Evolutionary conservation across 2,113 vertebrate species (phyloP).

Genomic region (Callipepla squamata): DNA sequence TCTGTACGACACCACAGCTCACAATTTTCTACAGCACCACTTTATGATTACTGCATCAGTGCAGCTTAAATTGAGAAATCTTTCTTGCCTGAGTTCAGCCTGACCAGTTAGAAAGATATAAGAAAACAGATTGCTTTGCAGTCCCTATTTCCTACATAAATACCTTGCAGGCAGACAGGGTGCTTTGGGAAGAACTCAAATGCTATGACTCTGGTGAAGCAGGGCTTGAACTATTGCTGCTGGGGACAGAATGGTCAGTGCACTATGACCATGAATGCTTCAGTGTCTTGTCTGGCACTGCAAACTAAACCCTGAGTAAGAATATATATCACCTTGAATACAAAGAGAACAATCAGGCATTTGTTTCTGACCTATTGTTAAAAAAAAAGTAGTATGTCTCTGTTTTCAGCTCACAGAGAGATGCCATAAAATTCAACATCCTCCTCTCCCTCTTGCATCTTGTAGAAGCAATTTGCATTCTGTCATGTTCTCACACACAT

Average conservation of each 20-base stretch:
- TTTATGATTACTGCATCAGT: neutral
- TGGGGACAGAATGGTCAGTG: neutral
- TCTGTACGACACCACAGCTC: neutral
- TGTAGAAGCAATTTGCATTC: slow-evolving; percentile 70
- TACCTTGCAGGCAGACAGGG: neutral
- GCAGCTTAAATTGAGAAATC: neutral
- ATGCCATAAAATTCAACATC: slow-evolving; percentile 15
- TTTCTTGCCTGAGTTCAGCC: neutral
- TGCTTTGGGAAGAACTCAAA: neutral
- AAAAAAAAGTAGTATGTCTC: neutral
- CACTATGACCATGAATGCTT: neutral
- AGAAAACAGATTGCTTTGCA: neutral
- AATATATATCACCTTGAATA: neutral
- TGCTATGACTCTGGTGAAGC: neutral
- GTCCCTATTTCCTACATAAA: neutral
- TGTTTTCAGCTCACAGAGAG: slow-evolving; percentile 14
- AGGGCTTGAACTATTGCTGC: neutral
- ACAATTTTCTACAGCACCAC: neutral
- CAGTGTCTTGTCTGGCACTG: neutral
- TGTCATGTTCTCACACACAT: slow-evolving; percentile 71
- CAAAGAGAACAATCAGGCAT: neutral
- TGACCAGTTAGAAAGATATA: neutral
- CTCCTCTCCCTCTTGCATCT: slow-evolving; percentile 23
- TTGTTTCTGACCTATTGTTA: neutral
- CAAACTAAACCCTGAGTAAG: neutral